Evolutionary conservation across 2,888 invertebrate genomes (phyloP), one percentile per base, ranked within the genome.

Genomic region (Drosophila sordidula): DNA sequence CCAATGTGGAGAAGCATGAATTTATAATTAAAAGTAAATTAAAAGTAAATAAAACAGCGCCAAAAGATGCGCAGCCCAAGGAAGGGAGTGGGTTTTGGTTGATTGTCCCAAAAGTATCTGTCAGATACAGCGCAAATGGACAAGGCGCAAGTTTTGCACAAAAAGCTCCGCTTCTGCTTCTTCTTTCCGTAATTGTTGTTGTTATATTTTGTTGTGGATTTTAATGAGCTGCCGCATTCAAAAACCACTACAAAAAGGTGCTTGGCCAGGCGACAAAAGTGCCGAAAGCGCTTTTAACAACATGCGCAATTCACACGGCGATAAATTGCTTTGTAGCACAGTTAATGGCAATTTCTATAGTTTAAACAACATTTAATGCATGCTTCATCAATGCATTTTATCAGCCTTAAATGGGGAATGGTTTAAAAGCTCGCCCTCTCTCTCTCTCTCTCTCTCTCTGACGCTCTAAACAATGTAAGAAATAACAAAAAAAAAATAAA

Each of bases 11-110:
- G 73, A 88, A 80, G 87, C 87, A 85, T 85, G 89, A 85, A 85
- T 88, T 85, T 85, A 86, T 85, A 85, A 85, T 85, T 85, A 88
- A 85, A 85, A 88, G 89, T 85, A 85, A 88, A 88, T 85, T 86
- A 88, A 85, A 85, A 86, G 84, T 85, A 88, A 85, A 85, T 85
- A 88, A 88, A 85, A 83, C 57, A 66, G 72, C 65, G 66, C 66
- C 76, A 72, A 72, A 79, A 74, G 78, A 58, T 70, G 64, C 80
- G 46, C 75, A 55, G 46, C 55, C 47, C 45, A 11, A 9, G 6
- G 25, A 22, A 9, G 11, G 12, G 3, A 3, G 4, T 3, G n/a
- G 1, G 4, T 6, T 11, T 4, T 16, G 49, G 49, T 47, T 46
- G 29, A 16, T 41, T 49, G 49, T 55, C 70, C 51, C 45, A 64